These are phyloP conservation scores for Orthosia gracilis DNA, from an alignment of 2,888 invertebrate genomes.

Conservation along the genomic window DNA sequence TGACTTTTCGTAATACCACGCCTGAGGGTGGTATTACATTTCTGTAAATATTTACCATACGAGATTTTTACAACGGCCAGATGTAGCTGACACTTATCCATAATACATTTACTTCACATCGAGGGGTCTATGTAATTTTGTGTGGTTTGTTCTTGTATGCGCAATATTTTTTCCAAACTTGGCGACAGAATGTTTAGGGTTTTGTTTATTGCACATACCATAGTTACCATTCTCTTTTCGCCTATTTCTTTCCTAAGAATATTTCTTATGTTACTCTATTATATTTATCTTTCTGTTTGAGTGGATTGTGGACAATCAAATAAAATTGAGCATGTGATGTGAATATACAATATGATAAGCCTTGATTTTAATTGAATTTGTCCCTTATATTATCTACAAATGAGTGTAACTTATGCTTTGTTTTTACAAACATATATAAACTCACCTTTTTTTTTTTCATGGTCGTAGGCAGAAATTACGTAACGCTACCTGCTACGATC, in stretches of 20 bases:
- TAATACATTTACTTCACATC: background rate
- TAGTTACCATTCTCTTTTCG: constrained; percentile 55
- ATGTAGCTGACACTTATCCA: constrained; percentile 43
- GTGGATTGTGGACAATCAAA: too few species aligned
- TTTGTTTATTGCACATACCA: constrained; percentile 69
- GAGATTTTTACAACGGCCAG: constrained; percentile 60
- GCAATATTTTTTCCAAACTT: constrained; percentile 71
- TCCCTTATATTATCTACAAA: too few species aligned
- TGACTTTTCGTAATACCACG: constrained; percentile 76
- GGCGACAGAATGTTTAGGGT: constrained; percentile 62
- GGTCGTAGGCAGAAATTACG: too few species aligned
- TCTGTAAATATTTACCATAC: constrained; percentile 77
- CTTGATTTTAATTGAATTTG: too few species aligned
- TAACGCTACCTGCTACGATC: too few species aligned
- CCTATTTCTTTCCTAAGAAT: constrained; percentile 48
- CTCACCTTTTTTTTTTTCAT: too few species aligned
- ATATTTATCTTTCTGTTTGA: constrained; percentile 31
- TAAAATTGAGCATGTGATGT: too few species aligned
- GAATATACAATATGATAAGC: too few species aligned
- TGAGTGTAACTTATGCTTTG: too few species aligned
- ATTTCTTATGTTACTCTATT: constrained; percentile 43
- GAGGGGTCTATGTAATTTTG: constrained; percentile 52
- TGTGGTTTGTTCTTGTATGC: constrained; percentile 54
- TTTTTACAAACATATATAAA: too few species aligned
- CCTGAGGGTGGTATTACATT: constrained; percentile 74